Evolutionary conservation across 2,113 vertebrate genomes (phyloP).

Genomic region (Myrmecophaga tridactyla): DNA sequence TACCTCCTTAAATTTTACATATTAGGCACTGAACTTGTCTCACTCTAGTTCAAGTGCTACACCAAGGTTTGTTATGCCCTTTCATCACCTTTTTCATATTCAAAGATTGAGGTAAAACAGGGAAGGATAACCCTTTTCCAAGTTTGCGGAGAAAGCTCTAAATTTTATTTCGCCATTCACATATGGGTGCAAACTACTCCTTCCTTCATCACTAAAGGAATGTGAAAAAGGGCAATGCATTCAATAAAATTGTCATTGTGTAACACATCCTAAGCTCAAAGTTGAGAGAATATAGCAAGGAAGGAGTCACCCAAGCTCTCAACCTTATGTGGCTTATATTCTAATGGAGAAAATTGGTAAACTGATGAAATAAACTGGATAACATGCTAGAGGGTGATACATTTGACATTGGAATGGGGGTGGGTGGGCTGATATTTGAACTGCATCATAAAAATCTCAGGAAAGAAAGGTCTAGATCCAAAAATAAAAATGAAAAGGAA

Average conservation of each 20-base stretch:
- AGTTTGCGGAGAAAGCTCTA: background rate
- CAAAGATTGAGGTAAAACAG: background rate
- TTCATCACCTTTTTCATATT: background rate
- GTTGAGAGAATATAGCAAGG: background rate
- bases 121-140: background rate
- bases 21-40: fast-evolving
- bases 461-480: background rate
- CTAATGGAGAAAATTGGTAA: background rate
- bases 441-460: background rate
- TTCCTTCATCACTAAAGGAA: too few species aligned
- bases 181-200: fast-evolving
- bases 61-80: background rate
- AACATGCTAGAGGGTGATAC: too few species aligned
- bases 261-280: background rate
- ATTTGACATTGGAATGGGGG: background rate
- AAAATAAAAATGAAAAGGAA: background rate
- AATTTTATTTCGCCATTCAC: background rate
- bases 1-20: fast-evolving
- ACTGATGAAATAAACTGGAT: too few species aligned
- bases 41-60: background rate
- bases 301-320: background rate
- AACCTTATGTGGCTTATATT: fast-evolving
- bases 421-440: background rate
- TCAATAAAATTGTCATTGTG: too few species aligned
- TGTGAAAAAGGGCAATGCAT: background rate